Base-by-base conservation (phyloP, 2,888 invertebrate genomes). In the Masnerella sp. region DNA sequence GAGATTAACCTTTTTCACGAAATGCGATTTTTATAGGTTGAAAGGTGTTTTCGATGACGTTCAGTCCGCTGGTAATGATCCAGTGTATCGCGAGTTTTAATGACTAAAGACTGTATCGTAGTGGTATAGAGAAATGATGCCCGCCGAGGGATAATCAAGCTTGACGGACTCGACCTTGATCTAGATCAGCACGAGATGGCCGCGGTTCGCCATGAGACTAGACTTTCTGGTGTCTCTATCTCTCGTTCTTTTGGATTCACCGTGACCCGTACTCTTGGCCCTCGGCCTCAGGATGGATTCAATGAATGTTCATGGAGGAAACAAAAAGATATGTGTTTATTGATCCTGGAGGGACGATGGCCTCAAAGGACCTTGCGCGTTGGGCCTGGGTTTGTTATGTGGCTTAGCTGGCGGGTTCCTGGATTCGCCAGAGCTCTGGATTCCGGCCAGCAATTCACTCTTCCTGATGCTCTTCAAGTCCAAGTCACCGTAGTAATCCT, bases 401-500 rank as follows among this genome's bases (percentile, higher is more conserved):
- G 90, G 89, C 84, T 90, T 90, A 85, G 89, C 89, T 85, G 88
- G 88, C 80, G 89, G 86, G 88, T 90, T 90, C 86, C 88, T 87
- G 81, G 88, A 80, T 81, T 90, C 89, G 82, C 91, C 90, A 82
- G 90, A 90, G 73, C 74, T 51, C 83, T 91, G 91, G 84, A 94
- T 90, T 83, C 96, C 96, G 84, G 95, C 91, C 87, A 95, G 91
- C 83, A 96, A 92, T 89, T 96, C 96, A 89, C 95, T 95, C 92
- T 96, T 96, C 90, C 95, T 93, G 92, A 96, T 95, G 90, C 93
- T 92, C 93, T 96, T 96, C 91, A 96, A 91, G 90, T 96, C 96
- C 93, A 96, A 90, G 89, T 96, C 96, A 81, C 96, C 96, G 88
- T 96, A 96, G 92, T 96, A 96, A 93, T 96, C 96, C 92, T 96